Percentiles rank a stretch among this genome's conserved stretches.
Conservation (phyloP, 1,140 invertebrate genomes). For the Neodiprion virginianus region DNA sequence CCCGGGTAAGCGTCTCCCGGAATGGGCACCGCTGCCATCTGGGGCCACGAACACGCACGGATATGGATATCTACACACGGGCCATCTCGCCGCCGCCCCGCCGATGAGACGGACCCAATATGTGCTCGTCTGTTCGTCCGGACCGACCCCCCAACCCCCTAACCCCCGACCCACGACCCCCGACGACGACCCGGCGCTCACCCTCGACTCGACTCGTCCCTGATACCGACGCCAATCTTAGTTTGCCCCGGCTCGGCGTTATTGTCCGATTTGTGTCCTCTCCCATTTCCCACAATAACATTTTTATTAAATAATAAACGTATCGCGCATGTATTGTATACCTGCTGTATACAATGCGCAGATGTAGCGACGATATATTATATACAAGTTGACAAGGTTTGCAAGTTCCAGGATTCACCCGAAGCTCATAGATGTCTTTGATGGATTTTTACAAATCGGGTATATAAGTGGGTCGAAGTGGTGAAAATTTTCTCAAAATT, state of each 20-base stretch:
- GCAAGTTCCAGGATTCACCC: neutral
- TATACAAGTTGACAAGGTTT: no score
- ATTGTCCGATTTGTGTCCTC: slow-evolving; percentile 36
- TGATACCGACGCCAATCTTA: slow-evolving; percentile 32
- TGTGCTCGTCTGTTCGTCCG: slow-evolving; percentile 37
- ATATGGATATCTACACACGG: slow-evolving; percentile 27
- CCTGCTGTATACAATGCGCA: no score
- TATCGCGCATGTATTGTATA: slow-evolving; percentile 16
- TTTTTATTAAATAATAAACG: slow-evolving; percentile 54
- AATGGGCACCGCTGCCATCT: slow-evolving; percentile 46
- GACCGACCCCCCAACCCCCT: neutral
- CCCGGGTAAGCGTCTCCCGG: neutral
- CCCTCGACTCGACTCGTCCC: neutral
- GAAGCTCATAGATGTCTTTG: neutral
- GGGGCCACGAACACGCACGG: slow-evolving; percentile 21
- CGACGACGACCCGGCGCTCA: slow-evolving; percentile 4
- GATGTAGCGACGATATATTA: no score
- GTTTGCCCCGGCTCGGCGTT: slow-evolving; percentile 29
- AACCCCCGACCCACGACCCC: slow-evolving; percentile 8
- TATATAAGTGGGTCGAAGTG: no score
- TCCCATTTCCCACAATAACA: slow-evolving; percentile 42
- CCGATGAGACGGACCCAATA: slow-evolving; percentile 40
- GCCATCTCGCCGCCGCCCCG: neutral
- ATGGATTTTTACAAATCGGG: no score
- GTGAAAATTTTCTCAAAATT: no score